phyloP scores from a whole-genome alignment of 2,113 vertebrate species.

The Tupaia tana region DNA sequence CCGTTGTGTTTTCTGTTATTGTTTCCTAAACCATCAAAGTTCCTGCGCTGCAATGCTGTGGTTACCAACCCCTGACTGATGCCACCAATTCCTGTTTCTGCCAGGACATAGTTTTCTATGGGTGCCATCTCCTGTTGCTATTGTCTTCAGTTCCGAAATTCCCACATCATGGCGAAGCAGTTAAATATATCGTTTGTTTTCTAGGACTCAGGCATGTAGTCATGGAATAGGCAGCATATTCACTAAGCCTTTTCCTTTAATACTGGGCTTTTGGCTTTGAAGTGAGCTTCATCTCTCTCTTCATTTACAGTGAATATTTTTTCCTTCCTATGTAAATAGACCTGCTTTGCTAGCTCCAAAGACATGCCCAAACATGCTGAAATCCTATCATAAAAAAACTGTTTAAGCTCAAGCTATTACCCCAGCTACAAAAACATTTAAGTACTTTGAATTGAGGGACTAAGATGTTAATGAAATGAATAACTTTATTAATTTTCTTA shows the following conservation, averaged over 20 bases:
- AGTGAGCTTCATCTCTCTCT: conserved; percentile 22
- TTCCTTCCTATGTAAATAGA: conserved; percentile 50
- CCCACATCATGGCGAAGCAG: background rate
- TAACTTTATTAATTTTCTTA: conserved; percentile 17
- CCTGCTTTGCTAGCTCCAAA: conserved; percentile 37
- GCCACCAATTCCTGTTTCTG: too few species aligned
- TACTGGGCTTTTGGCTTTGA: background rate
- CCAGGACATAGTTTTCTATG: background rate
- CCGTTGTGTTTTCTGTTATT: background rate
- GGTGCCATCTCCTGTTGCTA: background rate
- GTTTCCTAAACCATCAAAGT: background rate
- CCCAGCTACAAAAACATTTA: conserved; percentile 46
- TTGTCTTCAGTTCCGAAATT: conserved; percentile 1
- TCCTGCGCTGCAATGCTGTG: background rate
- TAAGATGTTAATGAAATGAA: conserved; percentile 44
- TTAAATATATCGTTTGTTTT: conserved; percentile 38
- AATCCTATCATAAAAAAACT: conserved; percentile 29
- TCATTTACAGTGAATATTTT: background rate
- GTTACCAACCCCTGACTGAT: background rate
- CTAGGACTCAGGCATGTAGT: conserved; percentile 23
- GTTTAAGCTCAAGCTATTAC: conserved; percentile 44
- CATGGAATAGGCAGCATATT: background rate
- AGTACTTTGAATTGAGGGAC: background rate
- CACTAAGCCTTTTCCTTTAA: conserved; percentile 36
- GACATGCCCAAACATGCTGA: conserved; percentile 3